Base-by-base conservation (phyloP, 2,888 invertebrate species). In the Cheilosia soror region DNA sequence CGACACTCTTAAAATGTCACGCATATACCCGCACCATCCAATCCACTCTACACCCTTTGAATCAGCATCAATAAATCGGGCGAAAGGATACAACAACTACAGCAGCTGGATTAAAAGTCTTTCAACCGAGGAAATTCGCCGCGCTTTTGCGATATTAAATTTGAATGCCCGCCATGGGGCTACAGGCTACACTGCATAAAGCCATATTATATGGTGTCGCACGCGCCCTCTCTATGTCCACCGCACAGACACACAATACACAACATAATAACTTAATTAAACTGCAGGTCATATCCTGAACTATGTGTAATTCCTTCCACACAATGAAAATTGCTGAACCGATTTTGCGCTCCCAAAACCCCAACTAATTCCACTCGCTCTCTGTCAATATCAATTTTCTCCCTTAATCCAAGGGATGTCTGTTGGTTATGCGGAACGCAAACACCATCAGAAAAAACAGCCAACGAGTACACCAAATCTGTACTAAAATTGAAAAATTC, bases 201-300 rank as follows among this genome's bases (percentile, higher is more conserved):
- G 55, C 77, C 66, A 71, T 62, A 27, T 27, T 11, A 25, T n/a
- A n/a, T 20, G 7, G 44, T 5, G n/a, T 15, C n/a, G 3, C 27
- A 9, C 44, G 25, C 27, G 4, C 15, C 31, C 53, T 29, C 25
- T 44, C n/a, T 29, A 44, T 76, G 75, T 37, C 49, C 15, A 51
- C 49, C 20, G 25, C 53, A 65, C 37, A 51, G 33, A 33, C 20
- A 55, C 57, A 65, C 79, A 55, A 31, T 27, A 60, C 57, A 66
- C 80, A 62, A 73, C 68, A 86, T 82, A 86, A 86, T 86, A 78
- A 86, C 85, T 82, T 86, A 86, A 86, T 86, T 86, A 86, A 86
- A 86, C 77, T 78, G 68, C 86, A 78, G 82, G 82, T 86, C 69
- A 82, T 82, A 86, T 69, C 73, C 73, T 76, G 78, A 69, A 44